These are phyloP conservation scores for Pachyseris speciosa DNA, from an alignment of 64 coral and sea anemone species.

Conservation along the genomic window DNA sequence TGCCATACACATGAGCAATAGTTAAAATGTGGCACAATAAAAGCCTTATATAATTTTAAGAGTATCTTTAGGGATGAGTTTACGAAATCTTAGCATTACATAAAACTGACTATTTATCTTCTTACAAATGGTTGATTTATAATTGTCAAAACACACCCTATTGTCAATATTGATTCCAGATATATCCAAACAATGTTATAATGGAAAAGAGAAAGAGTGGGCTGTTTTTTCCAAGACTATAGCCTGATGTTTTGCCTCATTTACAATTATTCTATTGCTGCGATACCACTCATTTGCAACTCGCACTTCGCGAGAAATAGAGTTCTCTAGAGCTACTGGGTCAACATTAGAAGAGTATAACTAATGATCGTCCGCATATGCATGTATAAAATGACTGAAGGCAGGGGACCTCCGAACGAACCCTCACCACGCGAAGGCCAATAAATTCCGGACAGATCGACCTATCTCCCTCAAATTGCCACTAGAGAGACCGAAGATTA, in stretches of 20 bases:
- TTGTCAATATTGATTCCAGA: conserved; percentile 37
- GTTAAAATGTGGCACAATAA: conserved; percentile 30
- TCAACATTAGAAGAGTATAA: no score
- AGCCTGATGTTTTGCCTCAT: conserved; percentile 13
- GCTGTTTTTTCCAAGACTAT: no score
- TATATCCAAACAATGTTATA: neutral
- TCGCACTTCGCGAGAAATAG: conserved; percentile 1
- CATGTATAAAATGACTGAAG: no score
- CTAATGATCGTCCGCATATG: conserved; percentile 28
- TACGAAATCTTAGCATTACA: conserved; percentile 24
- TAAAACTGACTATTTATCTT: conserved; percentile 44
- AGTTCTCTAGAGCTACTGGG: no score
- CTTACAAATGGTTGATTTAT: no score
- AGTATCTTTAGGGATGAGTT: neutral
- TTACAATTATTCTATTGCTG: conserved; percentile 5
- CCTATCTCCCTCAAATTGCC: no score
- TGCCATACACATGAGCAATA: conserved; percentile 40
- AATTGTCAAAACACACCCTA: no score
- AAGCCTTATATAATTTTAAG: no score
- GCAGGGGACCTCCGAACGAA: no score
- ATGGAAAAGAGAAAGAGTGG: neutral
- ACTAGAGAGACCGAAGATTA: no score
- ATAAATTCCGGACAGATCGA: no score
- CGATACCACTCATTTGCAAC: neutral
- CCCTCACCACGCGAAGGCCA: no score